Evolutionary conservation across 1,140 invertebrate genomes (phyloP), one percentile per base, ranked within the genome.

Genomic region (Drosophila virilis): DNA sequence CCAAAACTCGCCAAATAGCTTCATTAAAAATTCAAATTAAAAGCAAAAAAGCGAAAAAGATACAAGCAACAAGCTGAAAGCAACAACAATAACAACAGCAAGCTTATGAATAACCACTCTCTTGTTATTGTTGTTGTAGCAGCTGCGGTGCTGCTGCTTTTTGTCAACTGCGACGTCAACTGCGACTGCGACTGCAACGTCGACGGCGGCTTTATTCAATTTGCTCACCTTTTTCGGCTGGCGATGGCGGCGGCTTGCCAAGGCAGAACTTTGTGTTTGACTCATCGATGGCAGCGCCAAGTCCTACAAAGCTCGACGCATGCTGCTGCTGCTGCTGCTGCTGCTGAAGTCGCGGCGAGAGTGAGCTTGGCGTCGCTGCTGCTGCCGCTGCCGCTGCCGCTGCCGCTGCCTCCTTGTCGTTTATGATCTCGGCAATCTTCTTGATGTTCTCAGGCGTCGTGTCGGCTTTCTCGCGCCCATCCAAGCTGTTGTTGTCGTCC

Each of bases 401-500:
- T 3, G 9, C 61, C 4, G 37, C 57, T n/a, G 58, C 71, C 59
- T 70, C 80, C 10, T 66, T 70, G 55, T 78, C 72, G 32, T 71
- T 66, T 65, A 92, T 92, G 52, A 92, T 88, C 76, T 92, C 91
- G 60, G 82, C 78, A 46, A 92, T 92, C 73, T 92, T 92, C 77
- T 91, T 92, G 37, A 92, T 69, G 61, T 92, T 92, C 37, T 92
- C 91, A 51, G 91, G 91, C 8, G 91, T 92, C 33, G 86, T 85
- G 59, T 92, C 91, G 61, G 84, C 74, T 77, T 92, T 92, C 52
- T 92, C 91, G 2, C 80, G 73, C 1, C 91, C 91, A 68, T 91
- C 88, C 43, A 89, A 90, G 58, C 82, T 86, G 55, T 72, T 84
- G 66, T 74, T 79, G 70, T 88, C 84, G 0, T 89, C 80, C 12